phyloP scores from a whole-genome alignment of 2,797 vertebrate genomes.

The Poeciliopsis infans region DNA sequence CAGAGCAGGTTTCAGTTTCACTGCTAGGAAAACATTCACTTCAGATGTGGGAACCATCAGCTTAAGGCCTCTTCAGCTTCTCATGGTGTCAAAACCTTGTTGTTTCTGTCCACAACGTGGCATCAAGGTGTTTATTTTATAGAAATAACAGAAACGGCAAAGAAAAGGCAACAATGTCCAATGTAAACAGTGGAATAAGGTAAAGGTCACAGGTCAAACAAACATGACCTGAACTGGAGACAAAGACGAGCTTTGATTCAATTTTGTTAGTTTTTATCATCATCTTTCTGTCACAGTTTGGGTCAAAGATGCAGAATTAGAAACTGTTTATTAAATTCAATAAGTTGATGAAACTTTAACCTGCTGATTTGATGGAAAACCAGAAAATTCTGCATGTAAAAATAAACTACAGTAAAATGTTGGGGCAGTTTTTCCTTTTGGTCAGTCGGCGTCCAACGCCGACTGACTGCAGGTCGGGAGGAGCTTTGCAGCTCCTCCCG shows the following conservation, averaged over 20 bases:
- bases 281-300: background rate
- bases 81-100: background rate
- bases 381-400: background rate
- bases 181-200: background rate
- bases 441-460: background rate
- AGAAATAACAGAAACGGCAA: background rate
- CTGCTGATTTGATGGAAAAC: background rate
- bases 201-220: background rate
- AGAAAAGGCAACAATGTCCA: background rate
- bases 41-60: background rate
- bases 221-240: background rate
- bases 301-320: background rate
- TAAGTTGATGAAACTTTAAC: background rate
- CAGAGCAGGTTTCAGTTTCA: conserved; percentile 4
- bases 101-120: background rate
- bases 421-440: background rate
- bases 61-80: background rate
- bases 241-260: background rate
- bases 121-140: background rate
- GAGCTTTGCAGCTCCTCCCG: too few relatives aligned
- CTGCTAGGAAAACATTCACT: conserved; percentile 13
- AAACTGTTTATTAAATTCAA: background rate
- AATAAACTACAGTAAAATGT: background rate
- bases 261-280: background rate
- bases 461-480: too few relatives aligned